Conservation (phyloP, 2,888 invertebrate genomes). For the Drosophila barbarae region DNA sequence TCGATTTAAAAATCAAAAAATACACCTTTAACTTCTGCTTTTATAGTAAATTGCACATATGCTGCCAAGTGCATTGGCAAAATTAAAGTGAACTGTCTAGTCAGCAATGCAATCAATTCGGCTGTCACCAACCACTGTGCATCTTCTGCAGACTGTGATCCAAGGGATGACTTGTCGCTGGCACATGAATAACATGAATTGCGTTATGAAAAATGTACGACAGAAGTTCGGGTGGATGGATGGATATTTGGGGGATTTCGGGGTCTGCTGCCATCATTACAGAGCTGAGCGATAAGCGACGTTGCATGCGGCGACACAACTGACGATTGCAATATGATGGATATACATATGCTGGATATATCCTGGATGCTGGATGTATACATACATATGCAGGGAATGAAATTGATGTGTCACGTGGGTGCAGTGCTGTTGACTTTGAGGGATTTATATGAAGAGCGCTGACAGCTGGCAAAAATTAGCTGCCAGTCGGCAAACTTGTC, state of each 20-base stretch:
- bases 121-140: constrained; percentile 31
- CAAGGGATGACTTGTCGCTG: constrained; percentile 31
- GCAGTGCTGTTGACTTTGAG: constrained; percentile 68
- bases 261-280: constrained; percentile 64
- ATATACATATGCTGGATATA: constrained; percentile 35
- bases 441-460: constrained; percentile 64
- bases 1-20: not conserved
- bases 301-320: constrained; percentile 70
- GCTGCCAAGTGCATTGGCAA: constrained; percentile 6
- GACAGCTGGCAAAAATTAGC: constrained; percentile 70
- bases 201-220: constrained; percentile 46
- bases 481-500: constrained; percentile 33
- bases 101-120: constrained; percentile 17
- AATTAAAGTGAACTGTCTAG: constrained; percentile 1
- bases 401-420: constrained; percentile 73
- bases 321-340: constrained; percentile 72
- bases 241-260: constrained; percentile 3
- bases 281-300: constrained; percentile 73
- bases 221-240: constrained; percentile 26
- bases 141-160: not conserved
- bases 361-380: not conserved
- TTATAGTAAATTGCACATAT: not conserved
- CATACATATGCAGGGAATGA: constrained; percentile 43
- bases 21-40: not conserved
- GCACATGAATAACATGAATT: constrained; percentile 49